Percentiles rank a stretch among this genome's conserved stretches.
Evolutionary conservation across 2,888 invertebrate species (phyloP).

Genomic region (Eupithecia subfuscata): DNA sequence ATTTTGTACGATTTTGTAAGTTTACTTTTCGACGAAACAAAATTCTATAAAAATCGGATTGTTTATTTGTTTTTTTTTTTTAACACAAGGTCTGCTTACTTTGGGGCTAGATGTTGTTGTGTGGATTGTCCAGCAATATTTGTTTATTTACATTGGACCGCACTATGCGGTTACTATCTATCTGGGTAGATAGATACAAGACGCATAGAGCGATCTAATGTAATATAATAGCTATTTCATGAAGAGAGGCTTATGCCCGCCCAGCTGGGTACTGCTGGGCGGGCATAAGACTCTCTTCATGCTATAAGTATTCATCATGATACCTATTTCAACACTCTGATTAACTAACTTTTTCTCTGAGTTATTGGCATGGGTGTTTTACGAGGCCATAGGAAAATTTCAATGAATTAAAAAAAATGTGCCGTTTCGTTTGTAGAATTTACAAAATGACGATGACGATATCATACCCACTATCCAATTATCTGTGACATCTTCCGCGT

Average conservation of each 20-base stretch:
- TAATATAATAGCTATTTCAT: no score
- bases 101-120: neutral
- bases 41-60: no score
- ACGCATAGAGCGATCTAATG: no score
- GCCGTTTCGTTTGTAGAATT: neutral
- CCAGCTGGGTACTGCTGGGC: no score
- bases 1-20: no score
- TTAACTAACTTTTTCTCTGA: neutral
- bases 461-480: neutral
- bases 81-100: neutral
- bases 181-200: no score
- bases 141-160: neutral
- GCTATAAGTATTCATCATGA: neutral
- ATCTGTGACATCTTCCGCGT: slow-evolving; percentile 24
- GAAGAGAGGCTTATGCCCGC: no score
- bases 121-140: neutral
- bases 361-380: neutral
- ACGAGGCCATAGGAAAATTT: neutral
- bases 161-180: neutral
- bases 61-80: no score
- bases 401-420: neutral
- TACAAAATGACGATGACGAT: slow-evolving; percentile 8
- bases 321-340: neutral
- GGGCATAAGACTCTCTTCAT: neutral
- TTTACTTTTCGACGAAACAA: no score